Percentiles rank a stretch among this genome's conserved stretches.
Evolutionary conservation across 2,888 invertebrate species (phyloP).

Genomic region (Bursaphelenchus okinawaensis): DNA sequence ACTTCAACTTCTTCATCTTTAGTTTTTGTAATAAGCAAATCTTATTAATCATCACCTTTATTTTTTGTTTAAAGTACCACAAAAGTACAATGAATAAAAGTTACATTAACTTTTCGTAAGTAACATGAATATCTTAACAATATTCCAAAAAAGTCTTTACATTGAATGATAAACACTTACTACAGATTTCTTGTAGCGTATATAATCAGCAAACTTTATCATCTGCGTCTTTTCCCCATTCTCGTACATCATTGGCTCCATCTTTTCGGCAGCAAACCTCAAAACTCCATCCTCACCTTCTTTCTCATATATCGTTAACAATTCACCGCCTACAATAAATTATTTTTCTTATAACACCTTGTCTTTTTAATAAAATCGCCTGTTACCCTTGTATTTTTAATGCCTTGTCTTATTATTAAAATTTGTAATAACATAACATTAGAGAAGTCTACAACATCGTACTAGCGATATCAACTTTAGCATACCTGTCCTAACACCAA

Average conservation of each 20-base stretch:
- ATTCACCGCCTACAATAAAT: slow-evolving; percentile 67
- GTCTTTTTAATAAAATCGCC: too few relatives aligned
- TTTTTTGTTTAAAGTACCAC: neutral
- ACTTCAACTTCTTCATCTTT: neutral
- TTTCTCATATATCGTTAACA: slow-evolving; percentile 69
- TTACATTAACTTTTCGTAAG: neutral
- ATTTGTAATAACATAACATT: too few relatives aligned
- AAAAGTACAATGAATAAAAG: neutral
- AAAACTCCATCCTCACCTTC: slow-evolving; percentile 68
- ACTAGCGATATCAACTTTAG: too few relatives aligned
- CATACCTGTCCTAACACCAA: slow-evolving; percentile 49
- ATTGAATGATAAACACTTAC: slow-evolving; percentile 24
- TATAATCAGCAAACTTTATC: slow-evolving; percentile 74
- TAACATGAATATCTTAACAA: neutral
- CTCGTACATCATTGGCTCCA: slow-evolving; percentile 59
- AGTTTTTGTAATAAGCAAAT: neutral
- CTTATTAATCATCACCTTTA: neutral
- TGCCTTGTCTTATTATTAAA: too few relatives aligned
- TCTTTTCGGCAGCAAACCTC: slow-evolving; percentile 45
- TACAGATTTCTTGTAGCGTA: slow-evolving; percentile 69
- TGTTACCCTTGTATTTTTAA: too few relatives aligned
- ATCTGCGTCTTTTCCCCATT: slow-evolving; percentile 76
- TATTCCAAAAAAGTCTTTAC: neutral
- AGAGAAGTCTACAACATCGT: too few relatives aligned
- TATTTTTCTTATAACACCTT: too few relatives aligned